These are phyloP conservation scores for Amblyraja radiata DNA, from an alignment of 2,797 vertebrate species.

Conservation along the genomic window DNA sequence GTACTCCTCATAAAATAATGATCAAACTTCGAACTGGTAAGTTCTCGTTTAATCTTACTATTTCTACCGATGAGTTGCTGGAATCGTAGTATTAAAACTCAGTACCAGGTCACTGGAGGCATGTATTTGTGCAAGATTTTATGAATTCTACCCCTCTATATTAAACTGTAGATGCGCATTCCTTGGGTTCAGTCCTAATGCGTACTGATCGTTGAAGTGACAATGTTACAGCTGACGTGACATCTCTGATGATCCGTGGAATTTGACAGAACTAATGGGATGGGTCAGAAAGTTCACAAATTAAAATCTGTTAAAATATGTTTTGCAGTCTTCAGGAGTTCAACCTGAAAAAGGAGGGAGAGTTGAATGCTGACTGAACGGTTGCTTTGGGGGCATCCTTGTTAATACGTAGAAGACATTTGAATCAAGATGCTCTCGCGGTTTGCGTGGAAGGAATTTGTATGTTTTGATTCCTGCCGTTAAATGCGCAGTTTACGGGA, in stretches of 20 bases:
- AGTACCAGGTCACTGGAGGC: background rate
- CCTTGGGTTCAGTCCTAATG: background rate
- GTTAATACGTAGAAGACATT: background rate
- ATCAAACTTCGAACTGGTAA: too few species aligned
- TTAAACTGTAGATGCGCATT: background rate
- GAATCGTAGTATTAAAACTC: background rate
- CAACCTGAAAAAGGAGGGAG: background rate
- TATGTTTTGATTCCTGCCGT: background rate
- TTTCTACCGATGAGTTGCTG: too few species aligned
- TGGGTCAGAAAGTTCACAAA: background rate
- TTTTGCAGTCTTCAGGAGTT: background rate
- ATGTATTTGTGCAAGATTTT: background rate
- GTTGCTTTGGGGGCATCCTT: background rate
- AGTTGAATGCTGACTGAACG: background rate
- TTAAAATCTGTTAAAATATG: background rate
- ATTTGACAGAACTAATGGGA: background rate
- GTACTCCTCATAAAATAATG: too few species aligned
- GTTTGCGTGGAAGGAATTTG: too few species aligned
- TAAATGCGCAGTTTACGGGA: too few species aligned
- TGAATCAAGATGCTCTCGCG: background rate
- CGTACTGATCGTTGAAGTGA: background rate
- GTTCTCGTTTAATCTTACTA: too few species aligned
- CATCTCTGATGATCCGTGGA: background rate
- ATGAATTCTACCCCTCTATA: background rate
- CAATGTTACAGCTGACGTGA: background rate